A percentile compares a stretch with the other conserved stretches of the same genome.
Conservation (phyloP, 2,888 invertebrate species). For the Amphiduros pacificus region DNA sequence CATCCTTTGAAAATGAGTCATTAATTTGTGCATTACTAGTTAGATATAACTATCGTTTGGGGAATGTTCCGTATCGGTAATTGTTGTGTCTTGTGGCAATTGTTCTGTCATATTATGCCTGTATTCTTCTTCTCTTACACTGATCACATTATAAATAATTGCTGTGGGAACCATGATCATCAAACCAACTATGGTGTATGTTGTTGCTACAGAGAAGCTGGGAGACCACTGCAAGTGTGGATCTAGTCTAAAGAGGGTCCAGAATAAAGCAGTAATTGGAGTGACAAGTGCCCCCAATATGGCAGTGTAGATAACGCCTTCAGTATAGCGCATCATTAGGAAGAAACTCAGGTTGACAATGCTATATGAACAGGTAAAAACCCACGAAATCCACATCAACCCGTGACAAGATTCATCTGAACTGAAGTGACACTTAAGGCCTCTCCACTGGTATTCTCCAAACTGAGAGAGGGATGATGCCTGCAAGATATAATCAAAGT, state of each 20-base stretch:
- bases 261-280: not conserved
- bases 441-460: not conserved
- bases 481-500: not conserved
- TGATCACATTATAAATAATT: not conserved
- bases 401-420: not conserved
- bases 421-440: not conserved
- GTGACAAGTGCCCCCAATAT: not conserved
- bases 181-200: not conserved
- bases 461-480: not conserved
- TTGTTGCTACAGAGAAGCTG: not conserved
- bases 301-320: not conserved
- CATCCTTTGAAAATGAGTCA: no score
- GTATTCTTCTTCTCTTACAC: not conserved
- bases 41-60: no score
- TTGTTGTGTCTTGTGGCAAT: no score
- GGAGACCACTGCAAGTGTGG: not conserved
- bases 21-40: no score
- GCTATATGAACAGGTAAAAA: no score
- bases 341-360: not conserved
- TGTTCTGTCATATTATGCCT: not conserved
- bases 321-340: not conserved
- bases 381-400: not conserved
- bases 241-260: not conserved
- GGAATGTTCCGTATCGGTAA: no score
- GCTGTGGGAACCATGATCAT: not conserved